Evolutionary conservation across 1,140 invertebrate genomes (phyloP), one percentile per base, ranked within the genome.

Genomic region (Sinella curviseta): DNA sequence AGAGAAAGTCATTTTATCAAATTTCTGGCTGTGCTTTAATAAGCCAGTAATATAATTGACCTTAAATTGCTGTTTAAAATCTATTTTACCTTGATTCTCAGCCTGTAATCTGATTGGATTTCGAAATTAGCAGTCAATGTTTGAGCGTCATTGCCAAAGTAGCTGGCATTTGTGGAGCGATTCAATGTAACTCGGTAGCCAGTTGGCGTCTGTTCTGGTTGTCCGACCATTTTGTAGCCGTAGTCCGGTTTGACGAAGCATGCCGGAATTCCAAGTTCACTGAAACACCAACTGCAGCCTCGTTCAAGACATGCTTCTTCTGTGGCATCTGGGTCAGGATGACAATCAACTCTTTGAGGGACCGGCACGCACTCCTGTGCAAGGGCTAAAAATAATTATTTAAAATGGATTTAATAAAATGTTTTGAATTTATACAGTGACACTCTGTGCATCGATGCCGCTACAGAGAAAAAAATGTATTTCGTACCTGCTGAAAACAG

Each of bases 221-320:
- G 34, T 75, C 74, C 24, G 77, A 74, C 57, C 33, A 80, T 78
- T 0, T 33, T 34, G 57, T 80, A 79, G 3, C 80, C 77, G 24
- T 30, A 74, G n/a, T 70, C 55, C 14, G 57, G 20, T 24, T 30
- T 26, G 4, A 60, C 17, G 34, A 75, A 55, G 34, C 83, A 82
- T 57, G 36, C 77, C 17, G 80, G 80, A n/a, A 8, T 48, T 20
- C 70, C 78, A 16, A 26, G 17, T 2, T 77, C 81, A 17, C 8
- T 34, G 17, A 76, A 36, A 73, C 82, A 83, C 88, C 88, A 90
- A 77, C 85, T 85, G 79, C 89, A 90, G 20, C 87, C 87, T 67
- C 88, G 82, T 0, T 80, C 80, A 26, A 82, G 36, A 83, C 89
- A 89, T 20, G 60, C 74, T 17, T 85, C 74, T 81, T 86, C 78